Percentiles rank a stretch among this genome's conserved stretches.
Evolutionary conservation across 2,888 invertebrate genomes (phyloP).

Genomic region (Hololepta plana): DNA sequence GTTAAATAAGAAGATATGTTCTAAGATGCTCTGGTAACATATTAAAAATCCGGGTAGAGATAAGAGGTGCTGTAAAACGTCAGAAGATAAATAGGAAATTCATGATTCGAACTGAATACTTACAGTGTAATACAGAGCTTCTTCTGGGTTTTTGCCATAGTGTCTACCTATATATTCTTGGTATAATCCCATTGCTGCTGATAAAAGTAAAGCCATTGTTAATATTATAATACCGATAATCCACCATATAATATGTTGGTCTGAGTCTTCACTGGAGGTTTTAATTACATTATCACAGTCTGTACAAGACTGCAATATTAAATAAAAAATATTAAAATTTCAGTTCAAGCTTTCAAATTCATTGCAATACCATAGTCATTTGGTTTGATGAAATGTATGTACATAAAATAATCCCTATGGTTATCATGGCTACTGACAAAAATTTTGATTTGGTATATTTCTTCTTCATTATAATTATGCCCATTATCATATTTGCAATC

Average conservation of each 20-base stretch:
- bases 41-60: conserved; percentile 81
- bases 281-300: conserved; percentile 24
- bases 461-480: conserved; percentile 74
- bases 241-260: conserved; percentile 44
- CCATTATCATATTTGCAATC: conserved; percentile 93
- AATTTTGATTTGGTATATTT: conserved; percentile 71
- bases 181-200: conserved; percentile 83
- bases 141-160: conserved; percentile 82
- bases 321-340: conserved; percentile 4
- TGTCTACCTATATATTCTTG: conserved; percentile 72
- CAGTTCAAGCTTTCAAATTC: conserved; percentile 8
- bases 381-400: conserved; percentile 72
- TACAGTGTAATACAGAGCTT: conserved; percentile 71
- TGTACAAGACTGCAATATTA: conserved; percentile 16
- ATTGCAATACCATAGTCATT: conserved; percentile 25
- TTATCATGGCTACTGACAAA: conserved; percentile 81
- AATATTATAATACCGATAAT: conserved; percentile 60
- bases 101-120: conserved; percentile 12
- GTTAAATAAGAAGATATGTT: conserved; percentile 56
- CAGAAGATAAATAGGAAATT: neutral
- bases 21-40: conserved; percentile 55
- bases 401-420: conserved; percentile 78
- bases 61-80: conserved; percentile 60
- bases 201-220: conserved; percentile 75
- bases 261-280: conserved; percentile 24